These are phyloP conservation scores for Laticauda laticaudata DNA, from an alignment of 2,113 vertebrate genomes.

Conservation along the genomic window DNA sequence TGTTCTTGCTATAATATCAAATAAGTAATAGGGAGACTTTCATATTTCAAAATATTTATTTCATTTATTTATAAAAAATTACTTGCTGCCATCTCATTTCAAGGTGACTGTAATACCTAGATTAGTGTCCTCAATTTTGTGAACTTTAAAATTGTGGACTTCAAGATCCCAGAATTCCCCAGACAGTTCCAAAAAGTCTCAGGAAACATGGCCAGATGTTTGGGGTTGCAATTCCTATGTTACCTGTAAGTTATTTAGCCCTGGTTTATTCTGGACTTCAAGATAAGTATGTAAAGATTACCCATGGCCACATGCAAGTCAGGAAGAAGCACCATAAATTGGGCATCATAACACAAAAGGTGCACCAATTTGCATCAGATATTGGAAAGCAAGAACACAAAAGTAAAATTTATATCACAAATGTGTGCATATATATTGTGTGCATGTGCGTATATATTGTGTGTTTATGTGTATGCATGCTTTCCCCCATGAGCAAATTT, in stretches of 20 bases:
- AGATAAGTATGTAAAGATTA: not conserved
- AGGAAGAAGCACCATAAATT: not conserved
- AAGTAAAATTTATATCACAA: not conserved
- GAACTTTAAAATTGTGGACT: not conserved
- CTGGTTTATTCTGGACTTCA: not conserved
- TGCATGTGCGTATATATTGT: too few relatives aligned
- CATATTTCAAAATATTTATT: not conserved
- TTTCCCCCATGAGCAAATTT: not conserved
- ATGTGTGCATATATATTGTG: not conserved
- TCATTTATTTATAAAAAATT: not conserved
- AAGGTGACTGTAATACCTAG: not conserved
- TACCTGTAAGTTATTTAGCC: not conserved
- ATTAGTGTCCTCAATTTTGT: not conserved
- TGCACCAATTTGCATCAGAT: not conserved
- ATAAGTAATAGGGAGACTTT: not conserved
- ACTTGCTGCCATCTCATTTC: not conserved
- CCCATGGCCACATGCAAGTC: not conserved
- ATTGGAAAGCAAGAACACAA: not conserved
- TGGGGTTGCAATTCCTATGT: too few relatives aligned
- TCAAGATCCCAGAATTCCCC: not conserved
- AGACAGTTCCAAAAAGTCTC: not conserved
- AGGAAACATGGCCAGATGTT: not conserved
- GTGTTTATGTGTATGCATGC: not conserved
- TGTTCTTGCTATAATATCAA: not conserved
- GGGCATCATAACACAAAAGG: not conserved